Evolutionary conservation across 2,797 vertebrate genomes (phyloP), one percentile per base, ranked within the genome.

Genomic region (Falco peregrinus): DNA sequence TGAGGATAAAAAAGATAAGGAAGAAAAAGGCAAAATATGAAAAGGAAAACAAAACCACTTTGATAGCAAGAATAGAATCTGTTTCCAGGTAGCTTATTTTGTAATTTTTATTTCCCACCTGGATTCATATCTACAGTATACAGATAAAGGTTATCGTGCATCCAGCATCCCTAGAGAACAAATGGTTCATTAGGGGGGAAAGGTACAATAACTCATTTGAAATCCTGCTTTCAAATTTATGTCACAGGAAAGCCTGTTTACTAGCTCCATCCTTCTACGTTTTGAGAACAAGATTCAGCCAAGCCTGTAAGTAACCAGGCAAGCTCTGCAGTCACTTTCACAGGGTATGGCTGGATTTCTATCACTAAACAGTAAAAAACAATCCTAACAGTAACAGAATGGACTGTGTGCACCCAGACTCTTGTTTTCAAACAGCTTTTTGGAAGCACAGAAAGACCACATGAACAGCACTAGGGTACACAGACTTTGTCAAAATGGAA

Each of bases 211-310:
- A n/a, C 18, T 71, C 11, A 35, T 81, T 50, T 51, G 12, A 71
- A 94, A 88, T 39, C n/a, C 47, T n/a, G 9, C 33, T 39, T 19
- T 86, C n/a, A 67, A 33, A 56, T 69, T 51, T 47, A 21, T 26
- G 6, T 33, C 60, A n/a, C 35, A 59, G 74, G 50, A 64, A 71
- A 67, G 3, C 2, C 5, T 16, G 10, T 29, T 78, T 37, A 60
- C 25, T 60, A 15, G 16, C 21, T 60, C 25, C 25, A 71, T 8
- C 0, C 0, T 26, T 81, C 47, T 35, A 35, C 13, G 37, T 22
- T 65, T 50, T 79, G 26, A 82, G 16, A 81, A 5, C 0, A 0
- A 1, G 4, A 37, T 41, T 41, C 45, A 68, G 21, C 6, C 61
- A 88, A 82, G 10, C 4, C n/a, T 43, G 1, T 24, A 81, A 60